These are phyloP conservation scores for Hyles lineata DNA, from an alignment of 2,888 invertebrate species.

Conservation along the genomic window DNA sequence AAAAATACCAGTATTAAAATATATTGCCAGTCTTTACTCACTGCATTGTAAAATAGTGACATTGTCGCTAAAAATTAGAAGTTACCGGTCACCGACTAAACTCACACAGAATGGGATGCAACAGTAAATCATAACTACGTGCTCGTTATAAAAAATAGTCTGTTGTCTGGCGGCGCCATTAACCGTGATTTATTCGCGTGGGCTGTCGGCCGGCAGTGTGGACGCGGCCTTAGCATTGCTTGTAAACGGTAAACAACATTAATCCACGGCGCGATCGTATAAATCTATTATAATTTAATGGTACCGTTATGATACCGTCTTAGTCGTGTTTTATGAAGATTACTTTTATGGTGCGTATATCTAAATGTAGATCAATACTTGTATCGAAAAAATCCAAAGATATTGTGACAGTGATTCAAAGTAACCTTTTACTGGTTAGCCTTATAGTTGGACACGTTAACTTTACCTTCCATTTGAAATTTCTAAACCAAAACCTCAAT, in stretches of 20 bases:
- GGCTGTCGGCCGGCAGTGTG: background rate
- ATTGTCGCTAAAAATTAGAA: no score
- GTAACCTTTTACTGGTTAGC: no score
- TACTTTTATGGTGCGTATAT: background rate
- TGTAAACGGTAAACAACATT: background rate
- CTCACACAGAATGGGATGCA: background rate
- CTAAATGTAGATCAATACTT: background rate
- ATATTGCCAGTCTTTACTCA: no score
- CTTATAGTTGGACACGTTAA: no score
- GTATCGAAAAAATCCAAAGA: no score
- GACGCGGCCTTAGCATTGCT: background rate
- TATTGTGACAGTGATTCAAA: no score
- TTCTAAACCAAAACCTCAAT: no score
- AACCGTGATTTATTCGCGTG: background rate
- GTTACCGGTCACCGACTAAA: no score
- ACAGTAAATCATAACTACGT: background rate
- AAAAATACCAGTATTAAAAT: no score
- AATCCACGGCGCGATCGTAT: constrained; percentile 1
- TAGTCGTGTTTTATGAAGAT: background rate
- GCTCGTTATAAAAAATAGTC: constrained; percentile 14
- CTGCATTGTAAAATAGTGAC: no score
- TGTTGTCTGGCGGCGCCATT: constrained; percentile 5
- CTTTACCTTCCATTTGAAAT: no score
- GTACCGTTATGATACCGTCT: background rate
- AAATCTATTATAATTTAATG: constrained; percentile 15